Percentiles rank a stretch among this genome's conserved stretches.
Conservation (phyloP, 2,113 vertebrate species). For the Ctenomys sociabilis region DNA sequence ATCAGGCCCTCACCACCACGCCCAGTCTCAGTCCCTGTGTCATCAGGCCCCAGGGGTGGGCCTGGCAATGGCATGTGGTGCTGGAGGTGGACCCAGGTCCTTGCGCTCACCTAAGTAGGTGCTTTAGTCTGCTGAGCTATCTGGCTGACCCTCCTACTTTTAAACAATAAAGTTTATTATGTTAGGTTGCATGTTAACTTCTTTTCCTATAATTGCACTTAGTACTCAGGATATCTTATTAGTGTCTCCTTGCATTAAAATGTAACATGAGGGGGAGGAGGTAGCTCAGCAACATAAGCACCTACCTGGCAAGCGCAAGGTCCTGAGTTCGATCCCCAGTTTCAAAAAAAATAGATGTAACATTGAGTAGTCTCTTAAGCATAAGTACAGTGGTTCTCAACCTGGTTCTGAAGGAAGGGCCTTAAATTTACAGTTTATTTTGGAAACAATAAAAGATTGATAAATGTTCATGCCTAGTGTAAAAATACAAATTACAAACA, state of each 20-base stretch:
- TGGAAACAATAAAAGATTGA: slow-evolving; percentile 40
- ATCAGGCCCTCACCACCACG: too few species aligned
- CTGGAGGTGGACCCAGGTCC: too few species aligned
- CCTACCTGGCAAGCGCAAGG: too few species aligned
- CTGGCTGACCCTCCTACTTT: too few species aligned
- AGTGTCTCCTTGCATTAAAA: slow-evolving; percentile 42
- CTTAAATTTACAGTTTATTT: slow-evolving; percentile 13
- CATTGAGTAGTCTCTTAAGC: background rate
- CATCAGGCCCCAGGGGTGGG: too few species aligned
- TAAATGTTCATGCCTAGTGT: background rate
- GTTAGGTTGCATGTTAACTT: slow-evolving; percentile 35
- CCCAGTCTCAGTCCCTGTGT: too few species aligned
- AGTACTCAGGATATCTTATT: slow-evolving; percentile 25
- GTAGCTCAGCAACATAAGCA: too few species aligned
- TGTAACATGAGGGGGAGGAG: background rate
- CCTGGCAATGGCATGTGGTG: too few species aligned
- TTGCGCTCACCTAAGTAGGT: too few species aligned
- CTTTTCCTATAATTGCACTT: background rate
- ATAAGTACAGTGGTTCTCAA: background rate
- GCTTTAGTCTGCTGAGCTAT: too few species aligned
- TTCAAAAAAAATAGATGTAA: background rate
- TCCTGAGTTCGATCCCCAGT: too few species aligned
- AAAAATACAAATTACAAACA: slow-evolving; percentile 37
- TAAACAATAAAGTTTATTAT: slow-evolving; percentile 32
- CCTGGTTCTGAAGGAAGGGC: background rate